phyloP scores from a whole-genome alignment of 2,797 vertebrate species.

The Notolepis coatsorum region DNA sequence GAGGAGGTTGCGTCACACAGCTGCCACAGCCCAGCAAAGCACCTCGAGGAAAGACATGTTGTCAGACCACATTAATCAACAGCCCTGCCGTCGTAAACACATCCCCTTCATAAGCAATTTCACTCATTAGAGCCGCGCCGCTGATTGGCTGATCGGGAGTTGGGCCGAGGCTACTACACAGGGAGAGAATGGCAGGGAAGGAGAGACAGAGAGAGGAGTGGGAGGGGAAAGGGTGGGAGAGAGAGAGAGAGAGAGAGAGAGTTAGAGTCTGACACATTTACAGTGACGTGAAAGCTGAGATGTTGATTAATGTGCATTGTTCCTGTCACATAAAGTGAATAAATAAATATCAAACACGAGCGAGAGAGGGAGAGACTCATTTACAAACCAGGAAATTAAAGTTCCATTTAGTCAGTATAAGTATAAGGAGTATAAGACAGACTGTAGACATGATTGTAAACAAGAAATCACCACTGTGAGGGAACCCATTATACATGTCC shows the following conservation, averaged over 20 bases:
- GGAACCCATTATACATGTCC: conserved; percentile 38
- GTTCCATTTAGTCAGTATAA: conserved; percentile 64
- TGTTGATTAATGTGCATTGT: conserved; percentile 77
- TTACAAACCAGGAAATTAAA: conserved; percentile 75
- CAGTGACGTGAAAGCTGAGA: conserved; percentile 73
- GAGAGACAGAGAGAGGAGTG: conserved; percentile 42
- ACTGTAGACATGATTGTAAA: conserved; percentile 56
- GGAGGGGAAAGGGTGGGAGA: neutral
- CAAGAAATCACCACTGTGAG: conserved; percentile 47
- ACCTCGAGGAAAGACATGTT: conserved; percentile 80
- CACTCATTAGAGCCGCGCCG: conserved; percentile 77
- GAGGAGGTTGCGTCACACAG: conserved; percentile 73
- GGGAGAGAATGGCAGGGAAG: conserved; percentile 54
- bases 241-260: conserved; percentile 15
- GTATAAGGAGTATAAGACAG: conserved; percentile 54
- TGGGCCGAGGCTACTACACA: conserved; percentile 56
- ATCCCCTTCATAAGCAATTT: conserved; percentile 83
- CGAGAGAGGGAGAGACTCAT: conserved; percentile 52
- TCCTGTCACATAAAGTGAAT: conserved; percentile 74
- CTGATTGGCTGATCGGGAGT: conserved; percentile 74
- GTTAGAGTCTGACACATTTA: conserved; percentile 63
- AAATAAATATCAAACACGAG: conserved; percentile 74
- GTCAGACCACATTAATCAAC: conserved; percentile 82
- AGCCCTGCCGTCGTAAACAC: conserved; percentile 73
- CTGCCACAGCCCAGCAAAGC: conserved; percentile 71